phyloP scores from a whole-genome alignment of 2,113 vertebrate species.

The Plecturocebus donacophilus region DNA sequence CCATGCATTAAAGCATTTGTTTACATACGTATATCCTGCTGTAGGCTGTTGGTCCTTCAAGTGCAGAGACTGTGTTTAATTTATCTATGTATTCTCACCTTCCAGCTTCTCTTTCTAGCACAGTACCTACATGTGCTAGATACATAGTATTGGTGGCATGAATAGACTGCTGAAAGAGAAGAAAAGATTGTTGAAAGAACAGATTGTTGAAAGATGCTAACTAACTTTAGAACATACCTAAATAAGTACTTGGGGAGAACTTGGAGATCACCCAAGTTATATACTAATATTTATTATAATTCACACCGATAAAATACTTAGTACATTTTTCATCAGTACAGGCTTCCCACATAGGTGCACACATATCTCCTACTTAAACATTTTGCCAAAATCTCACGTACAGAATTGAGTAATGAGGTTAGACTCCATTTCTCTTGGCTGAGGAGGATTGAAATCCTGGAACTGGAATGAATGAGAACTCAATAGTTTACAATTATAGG shows the following conservation, averaged over 20 bases:
- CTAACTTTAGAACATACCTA: neutral
- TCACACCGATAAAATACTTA: neutral
- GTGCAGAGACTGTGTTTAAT: neutral
- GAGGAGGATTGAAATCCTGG: slow-evolving; percentile 23
- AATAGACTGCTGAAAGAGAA: slow-evolving; percentile 3
- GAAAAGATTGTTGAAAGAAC: neutral
- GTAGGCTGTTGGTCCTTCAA: neutral
- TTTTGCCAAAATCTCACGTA: slow-evolving; percentile 23
- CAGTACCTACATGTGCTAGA: neutral
- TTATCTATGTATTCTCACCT: neutral
- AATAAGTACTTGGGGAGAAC: neutral
- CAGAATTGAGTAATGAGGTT: slow-evolving; percentile 55
- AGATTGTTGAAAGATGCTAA: neutral
- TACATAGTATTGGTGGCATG: neutral
- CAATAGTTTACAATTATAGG: slow-evolving; percentile 42
- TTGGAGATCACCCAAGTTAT: neutral
- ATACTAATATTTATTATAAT: neutral
- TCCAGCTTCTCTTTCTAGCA: neutral
- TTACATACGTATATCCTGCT: neutral
- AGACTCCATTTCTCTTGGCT: slow-evolving; percentile 58
- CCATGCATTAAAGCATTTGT: neutral
- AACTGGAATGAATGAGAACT: slow-evolving; percentile 23
- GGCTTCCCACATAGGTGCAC: neutral
- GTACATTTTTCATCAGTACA: neutral
- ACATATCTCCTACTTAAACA: slow-evolving; percentile 6